Evolutionary conservation across 2,888 invertebrate genomes (phyloP).

Genomic region (Papilio demoleus): DNA sequence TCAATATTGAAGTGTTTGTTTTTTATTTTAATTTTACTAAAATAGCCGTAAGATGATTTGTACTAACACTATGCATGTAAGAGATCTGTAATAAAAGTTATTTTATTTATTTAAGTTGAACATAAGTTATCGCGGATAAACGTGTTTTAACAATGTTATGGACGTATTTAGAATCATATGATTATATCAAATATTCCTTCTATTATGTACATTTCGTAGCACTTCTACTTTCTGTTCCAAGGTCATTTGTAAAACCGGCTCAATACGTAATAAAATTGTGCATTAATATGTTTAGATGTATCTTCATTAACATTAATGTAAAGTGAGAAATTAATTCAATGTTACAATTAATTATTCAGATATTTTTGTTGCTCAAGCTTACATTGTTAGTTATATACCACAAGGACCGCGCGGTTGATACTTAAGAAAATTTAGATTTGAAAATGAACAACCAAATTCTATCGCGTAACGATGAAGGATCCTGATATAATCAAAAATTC

Average conservation of each 20-base stretch:
- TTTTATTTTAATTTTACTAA: too few relatives aligned
- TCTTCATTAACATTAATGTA: slow-evolving; percentile 15
- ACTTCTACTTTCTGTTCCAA: slow-evolving; percentile 38
- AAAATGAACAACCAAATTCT: too few relatives aligned
- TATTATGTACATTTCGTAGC: neutral
- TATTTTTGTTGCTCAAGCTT: neutral
- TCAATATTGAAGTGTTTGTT: too few relatives aligned
- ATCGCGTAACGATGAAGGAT: too few relatives aligned
- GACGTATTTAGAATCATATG: neutral
- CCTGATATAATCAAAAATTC: too few relatives aligned
- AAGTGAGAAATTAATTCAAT: slow-evolving; percentile 9
- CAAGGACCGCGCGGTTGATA: too few relatives aligned
- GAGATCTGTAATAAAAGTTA: too few relatives aligned
- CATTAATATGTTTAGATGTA: slow-evolving; percentile 28
- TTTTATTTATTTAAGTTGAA: neutral
- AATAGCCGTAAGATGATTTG: too few relatives aligned
- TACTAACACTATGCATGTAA: too few relatives aligned
- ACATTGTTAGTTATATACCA: neutral
- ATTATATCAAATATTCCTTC: neutral
- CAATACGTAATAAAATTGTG: slow-evolving; percentile 26
- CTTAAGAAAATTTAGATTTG: neutral
- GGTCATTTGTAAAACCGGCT: slow-evolving; percentile 37
- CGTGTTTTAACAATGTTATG: too few relatives aligned
- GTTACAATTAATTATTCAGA: neutral
- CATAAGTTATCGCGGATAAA: too few relatives aligned